phyloP scores from a whole-genome alignment of 2,797 vertebrate species.

The Tarsius wallacei region DNA sequence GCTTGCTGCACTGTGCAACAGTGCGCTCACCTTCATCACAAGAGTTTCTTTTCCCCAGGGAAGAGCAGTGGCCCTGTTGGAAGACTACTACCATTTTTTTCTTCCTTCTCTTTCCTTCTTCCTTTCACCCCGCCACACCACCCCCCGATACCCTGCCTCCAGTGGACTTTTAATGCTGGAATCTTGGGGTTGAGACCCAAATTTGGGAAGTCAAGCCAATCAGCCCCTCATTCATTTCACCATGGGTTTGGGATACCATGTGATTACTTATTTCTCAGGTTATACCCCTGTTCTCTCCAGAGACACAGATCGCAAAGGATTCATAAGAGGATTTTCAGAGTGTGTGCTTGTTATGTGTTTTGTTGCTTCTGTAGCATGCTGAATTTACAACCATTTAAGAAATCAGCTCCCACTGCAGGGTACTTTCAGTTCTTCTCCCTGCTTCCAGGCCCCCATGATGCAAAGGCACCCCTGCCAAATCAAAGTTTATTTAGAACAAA shows the following conservation, averaged over 20 bases:
- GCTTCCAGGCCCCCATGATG: slow-evolving; percentile 73
- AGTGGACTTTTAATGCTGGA: slow-evolving; percentile 70
- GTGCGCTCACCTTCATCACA: neutral
- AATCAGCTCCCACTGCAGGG: slow-evolving; percentile 77
- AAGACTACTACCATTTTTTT: neutral
- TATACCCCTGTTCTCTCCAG: slow-evolving; percentile 69
- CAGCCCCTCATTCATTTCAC: slow-evolving; percentile 29
- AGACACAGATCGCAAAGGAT: slow-evolving; percentile 76
- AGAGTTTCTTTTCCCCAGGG: neutral
- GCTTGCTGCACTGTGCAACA: too few species aligned
- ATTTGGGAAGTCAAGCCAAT: slow-evolving; percentile 72
- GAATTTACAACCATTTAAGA: slow-evolving; percentile 88
- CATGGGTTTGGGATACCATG: slow-evolving; percentile 66
- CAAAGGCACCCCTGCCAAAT: slow-evolving; percentile 79
- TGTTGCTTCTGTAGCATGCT: slow-evolving; percentile 83
- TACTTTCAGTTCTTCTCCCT: slow-evolving; percentile 80
- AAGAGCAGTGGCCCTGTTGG: neutral
- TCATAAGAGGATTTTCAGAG: slow-evolving; percentile 85
- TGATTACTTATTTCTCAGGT: slow-evolving; percentile 83
- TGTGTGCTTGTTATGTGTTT: slow-evolving; percentile 83
- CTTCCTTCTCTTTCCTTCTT: slow-evolving; percentile 55
- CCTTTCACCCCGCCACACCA: neutral
- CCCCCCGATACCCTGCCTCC: neutral
- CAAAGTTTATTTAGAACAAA: slow-evolving; percentile 85
- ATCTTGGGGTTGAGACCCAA: slow-evolving; percentile 74